phyloP scores from a whole-genome alignment of 2,113 vertebrate species.

The Cebus imitator region DNA sequence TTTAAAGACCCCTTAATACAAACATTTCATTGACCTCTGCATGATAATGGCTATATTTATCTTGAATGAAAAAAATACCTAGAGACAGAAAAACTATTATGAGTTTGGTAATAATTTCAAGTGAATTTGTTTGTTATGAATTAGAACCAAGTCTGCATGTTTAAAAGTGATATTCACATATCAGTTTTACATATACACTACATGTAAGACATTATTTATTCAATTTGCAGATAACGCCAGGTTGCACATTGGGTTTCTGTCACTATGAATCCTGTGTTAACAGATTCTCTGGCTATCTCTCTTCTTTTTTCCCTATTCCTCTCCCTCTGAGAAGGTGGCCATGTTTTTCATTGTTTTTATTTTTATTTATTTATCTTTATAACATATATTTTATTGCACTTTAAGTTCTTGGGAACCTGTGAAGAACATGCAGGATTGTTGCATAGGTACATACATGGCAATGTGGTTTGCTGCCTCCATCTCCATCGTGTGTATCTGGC shows the following conservation, averaged over 20 bases:
- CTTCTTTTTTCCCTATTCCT: neutral
- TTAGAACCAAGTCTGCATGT: neutral
- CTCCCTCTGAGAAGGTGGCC: neutral
- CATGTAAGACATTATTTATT: neutral
- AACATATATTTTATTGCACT: too few species aligned
- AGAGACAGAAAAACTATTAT: neutral
- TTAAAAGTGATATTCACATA: neutral
- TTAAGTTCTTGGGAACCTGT: too few species aligned
- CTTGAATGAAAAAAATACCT: constrained; percentile 11
- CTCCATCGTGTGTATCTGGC: too few species aligned
- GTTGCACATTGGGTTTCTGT: neutral
- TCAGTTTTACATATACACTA: neutral
- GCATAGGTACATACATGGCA: too few species aligned
- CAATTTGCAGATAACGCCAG: neutral
- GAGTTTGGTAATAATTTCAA: constrained; percentile 19
- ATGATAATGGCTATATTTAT: neutral
- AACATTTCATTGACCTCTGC: neutral
- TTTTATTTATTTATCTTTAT: too few species aligned
- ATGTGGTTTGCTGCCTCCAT: too few species aligned
- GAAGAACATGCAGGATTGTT: too few species aligned
- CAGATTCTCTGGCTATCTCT: neutral
- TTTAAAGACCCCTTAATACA: neutral
- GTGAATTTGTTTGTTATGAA: neutral
- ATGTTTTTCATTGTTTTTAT: neutral
- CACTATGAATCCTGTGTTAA: neutral